phyloP scores from a whole-genome alignment of 2,113 vertebrate species.

The Paramisgurnus dabryanus region DNA sequence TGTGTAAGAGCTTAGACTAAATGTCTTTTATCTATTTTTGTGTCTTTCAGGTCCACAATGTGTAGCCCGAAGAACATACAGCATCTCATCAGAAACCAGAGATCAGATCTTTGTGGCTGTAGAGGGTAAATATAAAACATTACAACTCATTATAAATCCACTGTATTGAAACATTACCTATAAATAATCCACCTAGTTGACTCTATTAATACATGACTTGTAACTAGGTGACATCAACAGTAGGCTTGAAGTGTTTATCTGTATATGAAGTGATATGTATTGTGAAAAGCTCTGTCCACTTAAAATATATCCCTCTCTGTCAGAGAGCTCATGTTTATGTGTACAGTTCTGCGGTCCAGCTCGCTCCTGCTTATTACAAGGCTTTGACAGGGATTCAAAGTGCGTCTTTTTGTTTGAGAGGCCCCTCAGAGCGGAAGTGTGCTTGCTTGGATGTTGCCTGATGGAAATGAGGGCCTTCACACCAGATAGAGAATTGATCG shows the following conservation, averaged over 20 bases:
- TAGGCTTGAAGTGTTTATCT: too few species aligned
- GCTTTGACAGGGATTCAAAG: conserved; percentile 64
- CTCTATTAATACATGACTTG: neutral
- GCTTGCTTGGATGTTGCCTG: conserved; percentile 76
- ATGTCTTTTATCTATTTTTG: neutral
- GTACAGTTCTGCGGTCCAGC: conserved; percentile 76
- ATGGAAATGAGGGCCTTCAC: conserved; percentile 76
- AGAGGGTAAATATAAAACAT: conserved; percentile 70
- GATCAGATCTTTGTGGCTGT: conserved; percentile 71
- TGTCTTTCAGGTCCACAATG: conserved; percentile 70
- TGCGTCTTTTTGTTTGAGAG: conserved; percentile 72
- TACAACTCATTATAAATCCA: neutral
- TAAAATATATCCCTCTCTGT: neutral
- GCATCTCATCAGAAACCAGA: conserved; percentile 65
- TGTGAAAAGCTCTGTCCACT: neutral
- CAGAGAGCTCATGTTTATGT: conserved; percentile 74
- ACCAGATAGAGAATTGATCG: conserved; percentile 64
- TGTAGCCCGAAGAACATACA: conserved; percentile 74
- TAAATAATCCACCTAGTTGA: too few species aligned
- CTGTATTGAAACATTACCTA: too few species aligned
- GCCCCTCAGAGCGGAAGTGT: conserved; percentile 65
- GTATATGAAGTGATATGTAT: neutral
- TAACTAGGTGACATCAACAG: too few species aligned
- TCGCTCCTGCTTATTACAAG: conserved; percentile 70
- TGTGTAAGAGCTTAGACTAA: neutral